These are phyloP conservation scores for Tachycineta bicolor DNA, from an alignment of 2,113 vertebrate species.

Conservation along the genomic window DNA sequence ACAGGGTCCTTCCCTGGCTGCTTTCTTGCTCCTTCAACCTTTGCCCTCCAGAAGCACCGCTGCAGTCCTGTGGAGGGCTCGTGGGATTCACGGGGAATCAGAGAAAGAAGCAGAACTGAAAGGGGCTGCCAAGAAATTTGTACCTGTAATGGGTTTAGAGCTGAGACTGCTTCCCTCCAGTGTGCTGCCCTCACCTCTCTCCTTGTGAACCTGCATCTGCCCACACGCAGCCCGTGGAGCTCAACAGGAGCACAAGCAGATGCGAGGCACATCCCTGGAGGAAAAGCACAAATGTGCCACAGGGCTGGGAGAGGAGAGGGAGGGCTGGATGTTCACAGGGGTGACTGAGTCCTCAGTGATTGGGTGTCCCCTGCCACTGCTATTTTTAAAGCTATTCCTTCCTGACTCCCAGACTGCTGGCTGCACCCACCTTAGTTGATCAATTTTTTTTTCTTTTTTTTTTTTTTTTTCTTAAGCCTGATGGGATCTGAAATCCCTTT, in stretches of 20 bases:
- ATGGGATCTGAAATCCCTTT: neutral
- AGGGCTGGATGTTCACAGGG: neutral
- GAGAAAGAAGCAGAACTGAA: neutral
- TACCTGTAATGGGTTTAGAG: neutral
- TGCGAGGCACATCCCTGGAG: neutral
- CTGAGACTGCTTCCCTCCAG: neutral
- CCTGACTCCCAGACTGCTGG: neutral
- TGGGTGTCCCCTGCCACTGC: neutral
- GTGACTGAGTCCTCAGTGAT: neutral
- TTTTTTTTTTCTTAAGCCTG: neutral
- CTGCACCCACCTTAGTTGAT: neutral
- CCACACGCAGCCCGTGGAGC: neutral
- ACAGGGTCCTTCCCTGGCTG: neutral
- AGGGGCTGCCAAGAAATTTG: neutral
- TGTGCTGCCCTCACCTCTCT: neutral
- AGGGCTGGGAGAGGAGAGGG: neutral
- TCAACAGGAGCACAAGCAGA: neutral
- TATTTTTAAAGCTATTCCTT: slow-evolving; percentile 3
- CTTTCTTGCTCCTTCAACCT: neutral
- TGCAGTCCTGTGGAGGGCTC: neutral
- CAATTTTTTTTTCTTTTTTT: neutral
- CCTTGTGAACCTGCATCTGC: neutral
- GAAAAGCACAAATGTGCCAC: neutral
- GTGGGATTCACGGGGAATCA: neutral
- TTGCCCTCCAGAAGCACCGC: neutral